These are phyloP conservation scores for Metaphire vulgaris DNA, from an alignment of 1,140 invertebrate genomes.

Conservation along the genomic window DNA sequence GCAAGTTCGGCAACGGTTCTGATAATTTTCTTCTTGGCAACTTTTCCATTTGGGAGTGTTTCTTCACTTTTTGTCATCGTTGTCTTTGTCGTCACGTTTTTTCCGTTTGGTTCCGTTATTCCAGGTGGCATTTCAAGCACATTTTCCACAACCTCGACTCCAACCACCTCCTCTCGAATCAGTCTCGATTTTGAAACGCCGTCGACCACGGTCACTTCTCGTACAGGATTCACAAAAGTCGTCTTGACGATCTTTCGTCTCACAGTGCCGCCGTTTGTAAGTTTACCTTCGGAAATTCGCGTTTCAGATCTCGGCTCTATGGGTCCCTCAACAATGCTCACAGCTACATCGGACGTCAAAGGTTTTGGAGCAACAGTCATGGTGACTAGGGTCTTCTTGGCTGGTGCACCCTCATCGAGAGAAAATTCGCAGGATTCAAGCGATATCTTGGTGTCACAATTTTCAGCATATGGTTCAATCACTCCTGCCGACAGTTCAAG, in stretches of 20 bases:
- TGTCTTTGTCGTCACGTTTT: neutral
- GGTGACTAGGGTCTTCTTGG: neutral
- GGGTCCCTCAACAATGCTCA: neutral
- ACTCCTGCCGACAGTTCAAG: neutral
- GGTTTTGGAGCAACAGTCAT: neutral
- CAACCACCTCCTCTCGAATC: slow-evolving; percentile 13
- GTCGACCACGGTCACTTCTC: neutral
- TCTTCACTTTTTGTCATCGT: slow-evolving; percentile 36
- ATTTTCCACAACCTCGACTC: slow-evolving; percentile 10
- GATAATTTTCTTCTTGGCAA: slow-evolving; percentile 23
- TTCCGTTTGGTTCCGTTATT: slow-evolving; percentile 12
- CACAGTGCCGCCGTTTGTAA: neutral
- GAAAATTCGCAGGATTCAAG: neutral
- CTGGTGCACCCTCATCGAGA: neutral
- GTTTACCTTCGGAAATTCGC: neutral
- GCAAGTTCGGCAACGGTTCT: neutral
- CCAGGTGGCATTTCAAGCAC: slow-evolving; percentile 14
- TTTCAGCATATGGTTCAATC: neutral
- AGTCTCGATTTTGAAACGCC: neutral
- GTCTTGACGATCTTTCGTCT: neutral
- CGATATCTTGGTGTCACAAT: neutral
- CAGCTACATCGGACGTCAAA: neutral
- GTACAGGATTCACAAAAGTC: neutral
- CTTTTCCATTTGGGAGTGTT: slow-evolving; percentile 38
- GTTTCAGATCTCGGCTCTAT: neutral